These are phyloP conservation scores for Diuraphis noxia DNA, from an alignment of 1,140 invertebrate genomes.

Conservation along the genomic window DNA sequence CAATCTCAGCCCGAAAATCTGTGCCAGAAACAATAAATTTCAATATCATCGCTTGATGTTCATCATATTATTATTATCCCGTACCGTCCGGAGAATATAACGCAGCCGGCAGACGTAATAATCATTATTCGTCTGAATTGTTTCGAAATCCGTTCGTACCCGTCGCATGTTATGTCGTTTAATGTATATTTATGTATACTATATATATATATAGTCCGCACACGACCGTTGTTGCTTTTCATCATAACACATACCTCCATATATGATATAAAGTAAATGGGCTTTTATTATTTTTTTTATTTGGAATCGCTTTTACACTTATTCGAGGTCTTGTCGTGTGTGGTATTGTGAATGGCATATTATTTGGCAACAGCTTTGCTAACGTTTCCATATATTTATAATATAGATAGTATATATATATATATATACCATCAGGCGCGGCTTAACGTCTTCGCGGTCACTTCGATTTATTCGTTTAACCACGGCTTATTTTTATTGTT, in stretches of 20 bases:
- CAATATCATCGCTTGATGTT: background rate
- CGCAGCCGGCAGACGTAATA: background rate
- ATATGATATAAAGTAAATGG: constrained; percentile 29
- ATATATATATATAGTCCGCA: background rate
- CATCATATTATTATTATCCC: constrained; percentile 11
- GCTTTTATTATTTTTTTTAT: background rate
- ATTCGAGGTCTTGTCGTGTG: background rate
- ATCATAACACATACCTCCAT: background rate
- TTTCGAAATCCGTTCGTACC: constrained; percentile 14
- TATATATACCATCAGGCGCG: background rate
- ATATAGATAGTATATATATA: no score
- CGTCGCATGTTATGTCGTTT: background rate
- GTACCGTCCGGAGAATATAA: background rate
- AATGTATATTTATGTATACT: background rate
- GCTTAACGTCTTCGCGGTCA: background rate
- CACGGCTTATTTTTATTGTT: background rate
- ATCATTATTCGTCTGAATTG: constrained; percentile 13
- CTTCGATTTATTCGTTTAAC: background rate
- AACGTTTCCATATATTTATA: background rate
- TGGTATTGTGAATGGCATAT: background rate
- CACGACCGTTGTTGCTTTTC: background rate
- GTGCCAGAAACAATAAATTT: background rate
- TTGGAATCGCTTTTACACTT: background rate
- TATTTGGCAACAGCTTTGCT: constrained; percentile 7
- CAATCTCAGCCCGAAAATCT: background rate